Conservation (phyloP, 1,140 invertebrate genomes). For the Bradynema listronoti region DNA sequence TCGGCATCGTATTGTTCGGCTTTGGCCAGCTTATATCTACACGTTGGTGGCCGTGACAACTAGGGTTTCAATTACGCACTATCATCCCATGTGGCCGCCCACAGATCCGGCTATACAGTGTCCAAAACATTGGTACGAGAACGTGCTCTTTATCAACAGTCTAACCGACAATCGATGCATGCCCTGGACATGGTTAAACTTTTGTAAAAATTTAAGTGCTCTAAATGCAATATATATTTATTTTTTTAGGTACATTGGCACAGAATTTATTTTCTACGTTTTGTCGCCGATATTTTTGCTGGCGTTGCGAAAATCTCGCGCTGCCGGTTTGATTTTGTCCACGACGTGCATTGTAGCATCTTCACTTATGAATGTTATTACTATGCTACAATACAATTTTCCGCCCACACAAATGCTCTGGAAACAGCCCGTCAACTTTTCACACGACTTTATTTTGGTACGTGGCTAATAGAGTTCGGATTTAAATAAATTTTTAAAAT, state of each 20-base stretch:
- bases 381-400: slow-evolving; percentile 54
- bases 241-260: slow-evolving; percentile 47
- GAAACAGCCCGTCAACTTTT: slow-evolving; percentile 56
- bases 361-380: slow-evolving; percentile 32
- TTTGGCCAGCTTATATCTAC: slow-evolving; percentile 57
- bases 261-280: slow-evolving; percentile 56
- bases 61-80: slow-evolving; percentile 49
- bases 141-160: slow-evolving; percentile 53
- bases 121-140: slow-evolving; percentile 55
- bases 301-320: slow-evolving; percentile 40
- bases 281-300: slow-evolving; percentile 56
- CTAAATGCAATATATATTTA: background rate
- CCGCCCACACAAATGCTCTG: slow-evolving; percentile 56
- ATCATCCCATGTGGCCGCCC: slow-evolving; percentile 55
- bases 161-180: slow-evolving; percentile 54
- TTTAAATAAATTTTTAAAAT: background rate
- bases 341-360: slow-evolving; percentile 35
- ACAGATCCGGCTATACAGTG: slow-evolving; percentile 58
- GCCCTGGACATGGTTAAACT: slow-evolving; percentile 54
- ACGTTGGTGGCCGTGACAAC: slow-evolving; percentile 52
- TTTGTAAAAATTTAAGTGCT: background rate
- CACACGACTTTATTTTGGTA: slow-evolving; percentile 49
- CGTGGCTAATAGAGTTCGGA: background rate
- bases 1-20: slow-evolving; percentile 48
- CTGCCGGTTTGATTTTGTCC: slow-evolving; percentile 39